phyloP scores from a whole-genome alignment of 2,797 vertebrate species.

The Psittacula echo region DNA sequence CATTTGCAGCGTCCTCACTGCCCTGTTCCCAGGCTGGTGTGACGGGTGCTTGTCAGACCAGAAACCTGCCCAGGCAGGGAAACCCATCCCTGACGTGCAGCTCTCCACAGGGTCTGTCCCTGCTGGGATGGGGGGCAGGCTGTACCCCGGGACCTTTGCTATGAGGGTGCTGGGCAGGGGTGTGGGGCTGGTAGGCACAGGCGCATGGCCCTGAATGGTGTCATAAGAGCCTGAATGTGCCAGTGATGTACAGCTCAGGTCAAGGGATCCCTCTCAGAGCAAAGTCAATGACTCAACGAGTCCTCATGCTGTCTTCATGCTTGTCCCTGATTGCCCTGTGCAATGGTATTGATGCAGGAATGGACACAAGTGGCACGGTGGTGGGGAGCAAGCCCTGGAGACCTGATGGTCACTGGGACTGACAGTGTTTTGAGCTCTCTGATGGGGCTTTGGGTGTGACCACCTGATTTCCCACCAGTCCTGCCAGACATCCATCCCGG shows the following conservation, averaged over 20 bases:
- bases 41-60: not conserved
- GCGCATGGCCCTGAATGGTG: rapidly evolving
- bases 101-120: not conserved
- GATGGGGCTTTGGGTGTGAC: not conserved
- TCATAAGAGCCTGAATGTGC: rapidly evolving
- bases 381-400: not conserved
- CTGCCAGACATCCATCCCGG: not conserved
- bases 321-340: not conserved
- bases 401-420: not conserved
- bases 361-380: rapidly evolving
- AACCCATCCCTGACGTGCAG: not conserved
- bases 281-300: not conserved
- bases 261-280: not conserved
- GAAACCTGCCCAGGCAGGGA: not conserved
- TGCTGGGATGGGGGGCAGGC: not conserved
- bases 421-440: not conserved
- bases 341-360: rapidly evolving
- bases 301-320: not conserved
- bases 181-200: not conserved
- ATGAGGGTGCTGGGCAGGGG: not conserved
- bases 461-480: not conserved
- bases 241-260: not conserved
- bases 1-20: not conserved
- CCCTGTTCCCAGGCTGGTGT: not conserved
- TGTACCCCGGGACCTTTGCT: not conserved